A percentile compares a stretch with the other conserved stretches of the same genome.
Evolutionary conservation across 2,113 vertebrate species (phyloP).

Genomic region (Arvicanthis niloticus): DNA sequence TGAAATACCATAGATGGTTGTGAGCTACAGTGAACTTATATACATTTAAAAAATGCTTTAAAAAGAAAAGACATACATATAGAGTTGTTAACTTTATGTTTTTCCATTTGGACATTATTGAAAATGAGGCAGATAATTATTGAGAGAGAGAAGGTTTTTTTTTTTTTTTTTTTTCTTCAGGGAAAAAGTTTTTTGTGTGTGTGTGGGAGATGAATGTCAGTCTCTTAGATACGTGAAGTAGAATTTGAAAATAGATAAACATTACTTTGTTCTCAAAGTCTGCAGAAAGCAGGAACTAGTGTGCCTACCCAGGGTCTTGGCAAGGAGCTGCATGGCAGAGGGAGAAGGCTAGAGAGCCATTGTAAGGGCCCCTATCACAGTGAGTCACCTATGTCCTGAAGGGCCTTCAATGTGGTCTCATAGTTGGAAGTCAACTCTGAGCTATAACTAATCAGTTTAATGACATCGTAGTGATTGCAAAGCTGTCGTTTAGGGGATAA

Average conservation of each 20-base stretch:
- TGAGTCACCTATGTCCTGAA: too few species aligned
- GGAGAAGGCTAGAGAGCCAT: too few species aligned
- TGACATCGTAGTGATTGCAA: background rate
- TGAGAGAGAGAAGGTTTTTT: background rate
- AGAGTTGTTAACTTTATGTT: background rate
- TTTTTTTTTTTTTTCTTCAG: background rate
- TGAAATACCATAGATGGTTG: background rate
- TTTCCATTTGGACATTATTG: background rate
- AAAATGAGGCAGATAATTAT: background rate
- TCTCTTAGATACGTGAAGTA: background rate
- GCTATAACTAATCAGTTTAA: background rate
- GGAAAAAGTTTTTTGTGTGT: background rate
- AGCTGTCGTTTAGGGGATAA: background rate
- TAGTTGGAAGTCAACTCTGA: background rate
- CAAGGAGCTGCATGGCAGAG: background rate
- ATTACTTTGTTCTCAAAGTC: background rate
- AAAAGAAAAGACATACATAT: too few species aligned
- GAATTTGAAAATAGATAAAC: background rate
- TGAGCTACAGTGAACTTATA: too few species aligned
- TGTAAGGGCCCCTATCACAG: fast-evolving
- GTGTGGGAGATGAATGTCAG: background rate
- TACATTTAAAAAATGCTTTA: too few species aligned
- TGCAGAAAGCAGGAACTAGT: background rate
- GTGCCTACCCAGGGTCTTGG: fast-evolving
- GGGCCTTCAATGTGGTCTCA: background rate